A percentile compares a stretch with the other conserved stretches of the same genome.
Conservation (phyloP, 2,888 invertebrate genomes). For the Sympetrum striolatum region DNA sequence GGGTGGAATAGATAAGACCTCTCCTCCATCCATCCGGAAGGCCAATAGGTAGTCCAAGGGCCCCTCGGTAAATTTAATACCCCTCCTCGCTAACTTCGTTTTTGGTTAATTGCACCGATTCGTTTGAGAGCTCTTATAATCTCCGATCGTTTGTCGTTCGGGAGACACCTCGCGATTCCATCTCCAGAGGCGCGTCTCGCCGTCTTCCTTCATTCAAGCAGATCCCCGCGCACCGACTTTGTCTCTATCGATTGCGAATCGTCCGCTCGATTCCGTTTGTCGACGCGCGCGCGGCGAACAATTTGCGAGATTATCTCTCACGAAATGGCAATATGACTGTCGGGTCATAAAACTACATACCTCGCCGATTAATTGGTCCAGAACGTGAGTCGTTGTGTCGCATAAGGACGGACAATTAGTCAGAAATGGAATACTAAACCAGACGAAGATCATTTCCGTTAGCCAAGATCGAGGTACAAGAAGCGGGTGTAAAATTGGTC, state of each 20-base stretch:
- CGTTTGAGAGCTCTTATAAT: not conserved
- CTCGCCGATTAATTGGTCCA: too few species aligned
- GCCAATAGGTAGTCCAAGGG: not conserved
- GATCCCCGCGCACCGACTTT: not conserved
- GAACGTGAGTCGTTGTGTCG: too few species aligned
- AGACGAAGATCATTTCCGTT: too few species aligned
- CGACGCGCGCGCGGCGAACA: not conserved
- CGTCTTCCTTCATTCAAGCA: not conserved
- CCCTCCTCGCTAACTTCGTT: not conserved
- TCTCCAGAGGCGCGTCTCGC: not conserved
- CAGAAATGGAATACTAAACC: too few species aligned
- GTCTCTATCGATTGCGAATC: not conserved
- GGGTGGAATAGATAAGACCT: not conserved
- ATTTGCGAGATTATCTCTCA: not conserved
- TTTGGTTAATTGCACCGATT: not conserved
- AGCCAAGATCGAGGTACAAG: too few species aligned
- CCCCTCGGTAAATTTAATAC: not conserved
- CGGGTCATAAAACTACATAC: not conserved
- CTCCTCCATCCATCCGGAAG: not conserved
- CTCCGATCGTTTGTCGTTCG: not conserved
- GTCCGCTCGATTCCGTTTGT: not conserved
- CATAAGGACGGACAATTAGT: too few species aligned
- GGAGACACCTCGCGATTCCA: not conserved
- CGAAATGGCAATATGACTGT: not conserved
- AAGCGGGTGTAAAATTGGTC: too few species aligned